Conservation (phyloP, 2,113 vertebrate species). For the Hypanus sabinus region DNA sequence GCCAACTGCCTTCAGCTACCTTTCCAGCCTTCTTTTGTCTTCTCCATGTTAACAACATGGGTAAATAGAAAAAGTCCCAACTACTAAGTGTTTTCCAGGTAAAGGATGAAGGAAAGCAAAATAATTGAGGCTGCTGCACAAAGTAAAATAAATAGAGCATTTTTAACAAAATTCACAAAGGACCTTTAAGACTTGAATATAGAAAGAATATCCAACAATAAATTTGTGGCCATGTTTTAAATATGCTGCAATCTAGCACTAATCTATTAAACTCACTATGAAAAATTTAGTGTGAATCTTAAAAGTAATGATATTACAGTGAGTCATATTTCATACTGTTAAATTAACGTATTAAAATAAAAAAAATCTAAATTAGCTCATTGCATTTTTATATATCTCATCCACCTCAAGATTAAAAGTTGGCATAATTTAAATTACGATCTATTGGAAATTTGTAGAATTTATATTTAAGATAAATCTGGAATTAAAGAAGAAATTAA, state of each 20-base stretch:
- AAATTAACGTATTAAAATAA: background rate
- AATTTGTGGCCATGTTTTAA: background rate
- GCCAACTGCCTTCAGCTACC: background rate
- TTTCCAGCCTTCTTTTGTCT: background rate
- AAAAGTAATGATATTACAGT: background rate
- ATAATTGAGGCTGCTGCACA: background rate
- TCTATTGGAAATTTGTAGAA: background rate
- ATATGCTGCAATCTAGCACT: background rate
- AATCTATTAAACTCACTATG: conserved; percentile 5
- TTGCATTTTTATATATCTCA: background rate
- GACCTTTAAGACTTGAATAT: background rate
- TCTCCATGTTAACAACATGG: background rate
- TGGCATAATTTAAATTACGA: background rate
- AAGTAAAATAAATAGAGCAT: background rate
- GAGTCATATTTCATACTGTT: conserved; percentile 21
- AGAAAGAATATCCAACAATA: background rate
- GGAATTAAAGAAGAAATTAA: background rate
- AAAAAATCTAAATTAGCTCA: background rate
- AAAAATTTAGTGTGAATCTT: conserved; percentile 17
- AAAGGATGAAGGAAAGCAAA: background rate
- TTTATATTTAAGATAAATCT: background rate
- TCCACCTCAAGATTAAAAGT: background rate
- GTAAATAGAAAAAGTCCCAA: background rate
- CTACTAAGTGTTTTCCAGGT: too few relatives aligned
- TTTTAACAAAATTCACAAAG: background rate